phyloP scores from a whole-genome alignment of 2,113 vertebrate species.

The Protomyctophum bolini region DNA sequence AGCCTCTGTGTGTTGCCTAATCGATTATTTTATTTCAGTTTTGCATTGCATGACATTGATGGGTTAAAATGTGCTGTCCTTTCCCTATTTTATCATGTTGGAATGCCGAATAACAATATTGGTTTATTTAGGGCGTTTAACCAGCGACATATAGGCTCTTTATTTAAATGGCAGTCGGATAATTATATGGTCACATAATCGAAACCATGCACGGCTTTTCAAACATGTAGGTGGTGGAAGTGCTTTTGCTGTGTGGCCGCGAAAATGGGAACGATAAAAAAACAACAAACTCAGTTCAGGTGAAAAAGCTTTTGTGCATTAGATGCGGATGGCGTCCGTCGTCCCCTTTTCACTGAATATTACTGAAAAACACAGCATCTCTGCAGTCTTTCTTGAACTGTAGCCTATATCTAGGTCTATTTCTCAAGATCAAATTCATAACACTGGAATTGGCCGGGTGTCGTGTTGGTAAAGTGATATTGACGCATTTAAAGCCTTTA shows the following conservation, averaged over 20 bases:
- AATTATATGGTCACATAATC: no score
- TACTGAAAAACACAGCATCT: not conserved
- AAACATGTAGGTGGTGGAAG: not conserved
- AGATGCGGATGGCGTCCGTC: not conserved
- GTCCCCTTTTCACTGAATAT: no score
- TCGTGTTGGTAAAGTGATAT: no score
- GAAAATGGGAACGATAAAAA: not conserved
- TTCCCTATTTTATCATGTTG: conserved; percentile 20
- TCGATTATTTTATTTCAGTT: not conserved
- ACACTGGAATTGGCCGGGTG: no score
- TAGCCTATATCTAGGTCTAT: no score
- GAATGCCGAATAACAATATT: not conserved
- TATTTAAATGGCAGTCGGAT: no score
- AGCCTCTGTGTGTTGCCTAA: not conserved
- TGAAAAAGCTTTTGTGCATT: not conserved
- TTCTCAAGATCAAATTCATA: no score
- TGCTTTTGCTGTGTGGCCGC: not conserved
- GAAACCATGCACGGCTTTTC: not conserved
- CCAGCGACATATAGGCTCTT: not conserved
- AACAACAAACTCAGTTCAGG: not conserved
- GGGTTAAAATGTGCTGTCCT: conserved; percentile 68
- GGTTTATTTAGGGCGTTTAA: conserved; percentile 47
- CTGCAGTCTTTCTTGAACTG: not conserved
- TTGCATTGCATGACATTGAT: not conserved
- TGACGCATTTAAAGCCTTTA: not conserved